phyloP scores from a whole-genome alignment of 2,113 vertebrate genomes.

The Psettodes erumei region DNA sequence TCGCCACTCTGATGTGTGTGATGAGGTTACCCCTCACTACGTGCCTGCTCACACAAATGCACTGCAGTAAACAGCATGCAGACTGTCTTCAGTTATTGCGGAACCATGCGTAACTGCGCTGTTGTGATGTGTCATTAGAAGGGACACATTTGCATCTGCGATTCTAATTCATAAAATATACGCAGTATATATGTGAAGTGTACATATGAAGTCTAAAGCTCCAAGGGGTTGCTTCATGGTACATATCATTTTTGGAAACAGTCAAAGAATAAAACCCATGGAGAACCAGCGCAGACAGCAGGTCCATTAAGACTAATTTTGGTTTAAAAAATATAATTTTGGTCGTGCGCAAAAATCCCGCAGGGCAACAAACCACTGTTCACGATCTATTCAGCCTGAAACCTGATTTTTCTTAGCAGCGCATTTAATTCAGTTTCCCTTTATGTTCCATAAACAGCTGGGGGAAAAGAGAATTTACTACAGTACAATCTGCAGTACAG shows the following conservation, averaged over 20 bases:
- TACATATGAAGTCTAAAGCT: neutral
- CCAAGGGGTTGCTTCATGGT: neutral
- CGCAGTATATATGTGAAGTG: neutral
- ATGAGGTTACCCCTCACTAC: neutral
- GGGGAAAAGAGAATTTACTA: neutral
- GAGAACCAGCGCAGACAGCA: neutral
- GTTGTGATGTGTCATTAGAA: conserved; percentile 38
- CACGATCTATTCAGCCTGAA: neutral
- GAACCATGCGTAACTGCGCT: conserved; percentile 40
- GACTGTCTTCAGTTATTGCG: neutral
- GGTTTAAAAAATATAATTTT: neutral
- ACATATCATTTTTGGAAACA: neutral
- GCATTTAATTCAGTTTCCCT: neutral
- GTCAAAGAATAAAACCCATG: neutral
- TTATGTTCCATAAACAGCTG: neutral
- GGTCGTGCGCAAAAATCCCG: conserved; percentile 2
- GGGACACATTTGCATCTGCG: conserved; percentile 17
- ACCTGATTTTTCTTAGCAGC: neutral
- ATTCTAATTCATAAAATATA: neutral
- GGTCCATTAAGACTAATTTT: neutral
- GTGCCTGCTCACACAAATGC: neutral
- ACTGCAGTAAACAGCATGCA: neutral
- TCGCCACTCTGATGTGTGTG: neutral
- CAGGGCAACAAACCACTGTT: neutral
- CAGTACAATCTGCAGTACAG: neutral